These are phyloP conservation scores for Stenodera caucasica DNA, from an alignment of 2,888 invertebrate genomes.

Conservation along the genomic window DNA sequence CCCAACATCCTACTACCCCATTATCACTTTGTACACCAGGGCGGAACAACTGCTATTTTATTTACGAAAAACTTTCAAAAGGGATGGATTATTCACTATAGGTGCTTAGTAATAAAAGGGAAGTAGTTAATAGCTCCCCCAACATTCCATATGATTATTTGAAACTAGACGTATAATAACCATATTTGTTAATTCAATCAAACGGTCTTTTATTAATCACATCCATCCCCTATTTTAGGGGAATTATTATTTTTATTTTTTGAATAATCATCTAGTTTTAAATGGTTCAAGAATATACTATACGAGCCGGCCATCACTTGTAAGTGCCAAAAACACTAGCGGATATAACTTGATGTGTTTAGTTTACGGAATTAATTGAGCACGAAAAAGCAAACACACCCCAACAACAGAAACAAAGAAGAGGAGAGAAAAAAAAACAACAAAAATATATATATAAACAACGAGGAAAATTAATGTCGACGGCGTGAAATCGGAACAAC, in stretches of 20 bases:
- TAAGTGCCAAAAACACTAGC: constrained; percentile 15
- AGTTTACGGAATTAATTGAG: constrained; percentile 17
- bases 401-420: neutral
- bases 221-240: neutral
- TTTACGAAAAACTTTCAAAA: constrained; percentile 39
- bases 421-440: neutral
- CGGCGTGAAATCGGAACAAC: constrained; percentile 21
- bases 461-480: constrained; percentile 25
- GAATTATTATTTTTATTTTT: too few species aligned
- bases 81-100: constrained; percentile 19
- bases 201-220: neutral
- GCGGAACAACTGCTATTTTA: constrained; percentile 40
- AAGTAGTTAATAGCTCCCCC: neutral
- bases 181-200: constrained; percentile 3
- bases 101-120: neutral
- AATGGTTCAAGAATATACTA: too few species aligned
- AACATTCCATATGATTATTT: neutral
- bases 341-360: constrained; percentile 15
- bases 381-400: constrained; percentile 7
- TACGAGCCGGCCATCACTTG: neutral
- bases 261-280: too few species aligned
- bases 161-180: neutral
- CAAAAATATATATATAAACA: constrained; percentile 4
- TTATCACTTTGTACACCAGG: constrained; percentile 41
- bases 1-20: constrained; percentile 35